Evolutionary conservation across 2,888 invertebrate genomes (phyloP).

Genomic region (Shargacucullia verbasci): DNA sequence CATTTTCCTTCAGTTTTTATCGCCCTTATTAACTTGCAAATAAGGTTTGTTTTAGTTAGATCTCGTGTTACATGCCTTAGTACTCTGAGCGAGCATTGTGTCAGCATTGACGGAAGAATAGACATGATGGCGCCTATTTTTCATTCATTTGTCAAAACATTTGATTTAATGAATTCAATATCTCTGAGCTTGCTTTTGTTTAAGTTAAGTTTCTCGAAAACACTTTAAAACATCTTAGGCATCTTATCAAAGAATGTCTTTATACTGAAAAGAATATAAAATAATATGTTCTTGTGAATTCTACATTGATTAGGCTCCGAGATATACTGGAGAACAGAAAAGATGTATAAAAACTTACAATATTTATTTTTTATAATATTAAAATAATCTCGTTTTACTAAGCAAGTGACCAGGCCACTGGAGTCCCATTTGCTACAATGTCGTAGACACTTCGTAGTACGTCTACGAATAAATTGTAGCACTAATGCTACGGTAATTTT

Average conservation of each 20-base stretch:
- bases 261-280: no score
- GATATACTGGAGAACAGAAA: no score
- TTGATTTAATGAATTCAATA: constrained; percentile 55
- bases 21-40: background rate
- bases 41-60: constrained; percentile 57
- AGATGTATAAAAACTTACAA: no score
- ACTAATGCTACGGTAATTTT: no score
- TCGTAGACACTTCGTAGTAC: no score
- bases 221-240: background rate
- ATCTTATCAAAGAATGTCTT: background rate
- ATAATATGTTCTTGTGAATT: no score
- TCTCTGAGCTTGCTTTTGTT: constrained; percentile 19
- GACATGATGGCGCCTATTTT: constrained; percentile 77
- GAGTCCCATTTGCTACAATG: no score
- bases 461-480: no score
- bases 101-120: constrained; percentile 77
- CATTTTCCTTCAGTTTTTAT: constrained; percentile 23
- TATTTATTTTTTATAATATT: no score
- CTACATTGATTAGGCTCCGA: no score
- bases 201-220: constrained; percentile 5
- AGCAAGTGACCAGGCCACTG: no score
- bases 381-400: no score
- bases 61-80: constrained; percentile 16
- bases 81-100: constrained; percentile 67
- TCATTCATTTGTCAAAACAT: constrained; percentile 69